These are phyloP conservation scores for Punctoribates punctum DNA, from an alignment of 2,888 invertebrate species.

Conservation along the genomic window DNA sequence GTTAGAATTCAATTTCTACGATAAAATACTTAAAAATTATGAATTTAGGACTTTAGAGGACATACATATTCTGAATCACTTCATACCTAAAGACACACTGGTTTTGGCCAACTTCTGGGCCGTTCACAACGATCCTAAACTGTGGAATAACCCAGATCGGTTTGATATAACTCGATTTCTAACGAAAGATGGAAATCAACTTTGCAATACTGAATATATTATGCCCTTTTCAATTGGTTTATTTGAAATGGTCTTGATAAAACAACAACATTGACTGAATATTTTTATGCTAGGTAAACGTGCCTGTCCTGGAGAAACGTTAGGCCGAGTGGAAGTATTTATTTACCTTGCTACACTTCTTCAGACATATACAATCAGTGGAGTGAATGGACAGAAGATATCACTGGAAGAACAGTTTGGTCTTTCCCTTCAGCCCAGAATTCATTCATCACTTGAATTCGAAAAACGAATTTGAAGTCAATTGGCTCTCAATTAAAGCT, in stretches of 20 bases:
- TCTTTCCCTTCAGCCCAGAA: too few species aligned
- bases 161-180: constrained; percentile 48
- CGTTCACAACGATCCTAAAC: constrained; percentile 47
- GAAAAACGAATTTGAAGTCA: too few species aligned
- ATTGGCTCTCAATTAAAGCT: too few species aligned
- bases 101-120: constrained; percentile 47
- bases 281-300: constrained; percentile 40
- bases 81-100: constrained; percentile 47
- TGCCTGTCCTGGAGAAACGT: constrained; percentile 45
- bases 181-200: constrained; percentile 43
- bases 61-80: constrained; percentile 43
- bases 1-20: too few species aligned
- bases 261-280: background rate
- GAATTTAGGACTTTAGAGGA: constrained; percentile 45
- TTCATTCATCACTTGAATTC: too few species aligned
- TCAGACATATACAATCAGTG: constrained; percentile 40
- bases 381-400: background rate
- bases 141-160: constrained; percentile 46
- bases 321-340: constrained; percentile 44
- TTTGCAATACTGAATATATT: constrained; percentile 45
- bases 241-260: background rate
- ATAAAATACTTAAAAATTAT: too few species aligned
- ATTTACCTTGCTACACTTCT: constrained; percentile 42
- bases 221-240: constrained; percentile 47
- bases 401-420: too few species aligned